phyloP scores from a whole-genome alignment of 2,888 invertebrate species.

The Cremastobaeus sp. region DNA sequence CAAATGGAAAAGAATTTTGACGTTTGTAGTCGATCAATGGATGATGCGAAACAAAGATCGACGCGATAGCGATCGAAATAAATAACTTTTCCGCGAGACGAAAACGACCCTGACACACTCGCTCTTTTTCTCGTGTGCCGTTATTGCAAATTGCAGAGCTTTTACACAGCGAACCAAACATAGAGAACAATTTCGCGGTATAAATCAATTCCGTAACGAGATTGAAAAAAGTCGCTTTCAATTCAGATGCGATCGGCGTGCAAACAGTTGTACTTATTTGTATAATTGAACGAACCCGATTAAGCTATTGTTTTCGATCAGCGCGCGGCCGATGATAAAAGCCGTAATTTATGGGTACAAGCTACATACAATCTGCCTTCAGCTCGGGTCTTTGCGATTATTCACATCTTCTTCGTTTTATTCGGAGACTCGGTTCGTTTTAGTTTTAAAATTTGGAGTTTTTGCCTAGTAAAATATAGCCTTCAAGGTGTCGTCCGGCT shows the following conservation, averaged over 20 bases:
- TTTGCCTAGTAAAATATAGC: too few relatives aligned
- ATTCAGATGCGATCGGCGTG: constrained; percentile 39
- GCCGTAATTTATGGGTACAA: background rate
- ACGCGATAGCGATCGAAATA: constrained; percentile 31
- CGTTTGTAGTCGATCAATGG: constrained; percentile 6
- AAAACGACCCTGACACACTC: constrained; percentile 65
- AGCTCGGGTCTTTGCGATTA: background rate
- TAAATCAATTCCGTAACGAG: constrained; percentile 47
- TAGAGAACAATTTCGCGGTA: constrained; percentile 39
- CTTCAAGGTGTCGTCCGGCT: too few relatives aligned
- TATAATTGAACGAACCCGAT: constrained; percentile 38
- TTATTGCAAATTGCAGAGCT: constrained; percentile 51
- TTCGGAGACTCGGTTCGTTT: too few relatives aligned
- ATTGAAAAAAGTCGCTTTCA: constrained; percentile 48
- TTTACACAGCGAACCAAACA: constrained; percentile 45
- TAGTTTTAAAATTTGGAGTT: too few relatives aligned
- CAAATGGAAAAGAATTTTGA: constrained; percentile 7
- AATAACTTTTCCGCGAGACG: constrained; percentile 48
- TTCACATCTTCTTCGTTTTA: background rate
- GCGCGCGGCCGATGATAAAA: background rate
- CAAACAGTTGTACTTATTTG: constrained; percentile 37
- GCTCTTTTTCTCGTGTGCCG: constrained; percentile 45
- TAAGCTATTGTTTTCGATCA: constrained; percentile 24
- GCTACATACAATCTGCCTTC: background rate
- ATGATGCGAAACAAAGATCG: constrained; percentile 62